Conservation (phyloP, 2,888 invertebrate genomes). For the Globia sparganii region DNA sequence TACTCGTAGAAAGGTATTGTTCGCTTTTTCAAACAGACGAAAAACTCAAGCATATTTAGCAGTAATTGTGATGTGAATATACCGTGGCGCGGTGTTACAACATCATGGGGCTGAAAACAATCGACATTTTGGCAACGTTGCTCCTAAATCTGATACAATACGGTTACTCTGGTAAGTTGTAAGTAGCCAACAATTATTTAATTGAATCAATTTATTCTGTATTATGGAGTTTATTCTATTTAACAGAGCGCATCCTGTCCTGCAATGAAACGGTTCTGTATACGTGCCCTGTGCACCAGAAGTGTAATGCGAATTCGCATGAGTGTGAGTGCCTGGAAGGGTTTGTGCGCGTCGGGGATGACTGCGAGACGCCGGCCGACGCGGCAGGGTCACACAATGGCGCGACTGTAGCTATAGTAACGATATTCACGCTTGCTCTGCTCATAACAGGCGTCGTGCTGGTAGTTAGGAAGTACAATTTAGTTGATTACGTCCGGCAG, state of each 20-base stretch:
- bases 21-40: conserved; percentile 72
- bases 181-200: conserved; percentile 85
- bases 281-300: conserved; percentile 79
- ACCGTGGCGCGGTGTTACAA: conserved; percentile 52
- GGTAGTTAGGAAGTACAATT: conserved; percentile 86
- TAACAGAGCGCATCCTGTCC: conserved; percentile 89
- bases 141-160: conserved; percentile 81
- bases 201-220: conserved; percentile 88
- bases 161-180: conserved; percentile 84
- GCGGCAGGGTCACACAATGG: conserved; percentile 69
- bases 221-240: conserved; percentile 85
- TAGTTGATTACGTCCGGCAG: conserved; percentile 83
- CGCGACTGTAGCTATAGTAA: conserved; percentile 79
- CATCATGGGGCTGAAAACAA: conserved; percentile 78
- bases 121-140: conserved; percentile 79
- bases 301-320: conserved; percentile 75
- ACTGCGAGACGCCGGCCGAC: conserved; percentile 72
- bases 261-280: conserved; percentile 80
- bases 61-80: conserved; percentile 82
- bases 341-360: conserved; percentile 74
- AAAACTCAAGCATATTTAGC: conserved; percentile 65
- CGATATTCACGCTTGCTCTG: conserved; percentile 84
- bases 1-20: conserved; percentile 71
- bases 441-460: conserved; percentile 82
- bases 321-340: conserved; percentile 80